Conservation (phyloP, 2,113 vertebrate genomes). For the Sylvilagus bachmani region DNA sequence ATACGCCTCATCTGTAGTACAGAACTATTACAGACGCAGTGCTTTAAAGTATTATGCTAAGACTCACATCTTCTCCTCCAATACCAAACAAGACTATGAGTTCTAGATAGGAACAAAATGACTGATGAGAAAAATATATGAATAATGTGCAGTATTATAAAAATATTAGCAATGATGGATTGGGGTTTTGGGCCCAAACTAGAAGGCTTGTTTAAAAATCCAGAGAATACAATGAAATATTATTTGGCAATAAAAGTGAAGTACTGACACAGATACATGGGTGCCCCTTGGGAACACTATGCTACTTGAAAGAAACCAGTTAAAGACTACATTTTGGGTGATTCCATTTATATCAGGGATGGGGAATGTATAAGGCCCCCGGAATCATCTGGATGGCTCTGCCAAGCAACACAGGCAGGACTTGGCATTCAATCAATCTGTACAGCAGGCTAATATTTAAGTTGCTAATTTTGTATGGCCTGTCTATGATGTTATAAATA, state of each 20-base stretch:
- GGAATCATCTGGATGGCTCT: no score
- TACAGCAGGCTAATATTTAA: no score
- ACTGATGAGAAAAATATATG: slow-evolving; percentile 36
- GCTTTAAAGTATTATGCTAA: slow-evolving; percentile 40
- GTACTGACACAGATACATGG: neutral
- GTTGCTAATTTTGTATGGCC: no score
- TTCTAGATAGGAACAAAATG: neutral
- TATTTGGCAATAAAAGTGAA: slow-evolving; percentile 50
- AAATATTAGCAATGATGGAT: neutral
- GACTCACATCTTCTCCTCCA: slow-evolving; percentile 2
- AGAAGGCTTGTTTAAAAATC: slow-evolving; percentile 3
- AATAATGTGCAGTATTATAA: neutral
- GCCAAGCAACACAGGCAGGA: no score
- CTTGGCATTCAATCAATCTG: no score
- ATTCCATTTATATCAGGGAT: neutral
- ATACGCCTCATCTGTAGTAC: slow-evolving; percentile 62
- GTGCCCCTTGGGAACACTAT: neutral
- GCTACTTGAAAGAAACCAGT: neutral
- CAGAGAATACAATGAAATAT: neutral
- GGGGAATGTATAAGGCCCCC: no score
- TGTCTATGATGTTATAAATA: no score
- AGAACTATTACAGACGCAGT: neutral
- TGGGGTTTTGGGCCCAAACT: neutral
- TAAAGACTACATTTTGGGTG: neutral
- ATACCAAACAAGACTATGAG: slow-evolving; percentile 39